Conservation (phyloP, 2,888 invertebrate genomes). For the Marronus borbonicus region DNA sequence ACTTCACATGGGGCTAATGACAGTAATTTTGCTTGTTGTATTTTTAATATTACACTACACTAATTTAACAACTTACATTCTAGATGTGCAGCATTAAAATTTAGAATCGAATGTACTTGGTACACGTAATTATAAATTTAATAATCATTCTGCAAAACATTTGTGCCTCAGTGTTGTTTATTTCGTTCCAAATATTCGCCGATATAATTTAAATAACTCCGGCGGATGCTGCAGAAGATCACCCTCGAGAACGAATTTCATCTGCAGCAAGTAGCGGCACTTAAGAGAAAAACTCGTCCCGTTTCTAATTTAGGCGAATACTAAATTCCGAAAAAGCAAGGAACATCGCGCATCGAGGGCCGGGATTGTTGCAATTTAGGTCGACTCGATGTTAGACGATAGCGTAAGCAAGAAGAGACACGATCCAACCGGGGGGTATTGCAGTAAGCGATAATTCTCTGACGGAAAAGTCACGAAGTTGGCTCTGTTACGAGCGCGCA, state of each 20-base stretch:
- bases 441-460: constrained; percentile 32
- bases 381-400: constrained; percentile 29
- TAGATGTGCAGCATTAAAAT: no score
- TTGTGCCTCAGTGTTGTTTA: no score
- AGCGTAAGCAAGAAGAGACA: background rate
- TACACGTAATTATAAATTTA: no score
- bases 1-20: no score
- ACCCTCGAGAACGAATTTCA: constrained; percentile 9
- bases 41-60: no score
- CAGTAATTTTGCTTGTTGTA: no score
- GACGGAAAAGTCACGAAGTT: constrained; percentile 34
- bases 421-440: constrained; percentile 22
- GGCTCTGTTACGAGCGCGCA: background rate
- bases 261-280: background rate
- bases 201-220: no score
- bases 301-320: constrained; percentile 34
- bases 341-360: constrained; percentile 4
- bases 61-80: no score
- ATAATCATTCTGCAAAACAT: no score
- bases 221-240: no score
- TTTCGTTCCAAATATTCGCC: no score
- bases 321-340: constrained; percentile 32
- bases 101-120: no score
- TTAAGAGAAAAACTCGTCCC: constrained; percentile 27
- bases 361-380: constrained; percentile 36